phyloP scores from a whole-genome alignment of 2,797 vertebrate species.

The Phataginus tetradactyla region DNA sequence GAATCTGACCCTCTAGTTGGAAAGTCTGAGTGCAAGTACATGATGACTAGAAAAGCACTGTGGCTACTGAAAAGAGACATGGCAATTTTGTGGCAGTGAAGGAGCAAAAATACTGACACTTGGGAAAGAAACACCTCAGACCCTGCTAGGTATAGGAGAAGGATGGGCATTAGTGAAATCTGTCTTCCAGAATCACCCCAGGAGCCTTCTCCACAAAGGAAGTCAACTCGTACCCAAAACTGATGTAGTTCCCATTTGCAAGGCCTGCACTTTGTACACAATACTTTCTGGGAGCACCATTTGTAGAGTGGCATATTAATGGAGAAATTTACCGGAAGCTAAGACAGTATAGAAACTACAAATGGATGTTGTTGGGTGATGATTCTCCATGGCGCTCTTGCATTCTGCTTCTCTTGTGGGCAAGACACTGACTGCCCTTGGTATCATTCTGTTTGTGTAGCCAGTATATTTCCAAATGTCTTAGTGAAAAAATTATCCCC shows the following conservation, averaged over 20 bases:
- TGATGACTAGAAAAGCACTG: not conserved
- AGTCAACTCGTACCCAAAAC: not conserved
- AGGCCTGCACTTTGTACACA: not conserved
- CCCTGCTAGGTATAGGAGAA: not conserved
- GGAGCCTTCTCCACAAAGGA: not conserved
- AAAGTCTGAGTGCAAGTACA: not conserved
- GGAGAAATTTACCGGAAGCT: not conserved
- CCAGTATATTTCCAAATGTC: not conserved
- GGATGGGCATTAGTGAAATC: not conserved
- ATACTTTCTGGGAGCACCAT: not conserved
- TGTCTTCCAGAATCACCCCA: not conserved
- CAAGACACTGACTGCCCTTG: not conserved
- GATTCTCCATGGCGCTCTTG: not conserved
- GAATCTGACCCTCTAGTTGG: not conserved
- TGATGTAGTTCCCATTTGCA: not conserved
- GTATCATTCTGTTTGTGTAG: not conserved
- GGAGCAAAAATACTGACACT: not conserved
- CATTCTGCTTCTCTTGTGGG: not conserved
- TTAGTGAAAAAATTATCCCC: not conserved
- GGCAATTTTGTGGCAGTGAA: not conserved
- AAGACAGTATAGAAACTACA: not conserved
- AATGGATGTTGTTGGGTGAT: not conserved
- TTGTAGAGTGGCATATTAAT: not conserved
- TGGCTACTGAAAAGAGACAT: not conserved
- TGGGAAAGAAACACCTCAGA: not conserved